Evolutionary conservation across 1,140 invertebrate genomes (phyloP).

Genomic region (Camponotus pennsylvanicus): DNA sequence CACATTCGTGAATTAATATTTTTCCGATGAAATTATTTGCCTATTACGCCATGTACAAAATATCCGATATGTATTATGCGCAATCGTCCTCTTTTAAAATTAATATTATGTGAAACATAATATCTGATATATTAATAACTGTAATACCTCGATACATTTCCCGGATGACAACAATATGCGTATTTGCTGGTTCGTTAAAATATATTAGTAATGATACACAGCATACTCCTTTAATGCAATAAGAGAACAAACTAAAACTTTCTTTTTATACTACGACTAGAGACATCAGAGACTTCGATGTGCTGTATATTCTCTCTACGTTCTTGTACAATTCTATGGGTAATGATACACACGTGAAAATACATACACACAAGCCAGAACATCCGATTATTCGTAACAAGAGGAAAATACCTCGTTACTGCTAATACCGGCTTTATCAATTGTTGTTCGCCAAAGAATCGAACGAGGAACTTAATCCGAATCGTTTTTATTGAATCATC

Average conservation of each 20-base stretch:
- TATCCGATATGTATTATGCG: background rate
- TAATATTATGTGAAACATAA: conserved; percentile 20
- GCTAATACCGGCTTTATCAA: conserved; percentile 55
- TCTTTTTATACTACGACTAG: background rate
- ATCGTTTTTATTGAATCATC: conserved; percentile 55
- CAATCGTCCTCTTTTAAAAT: conserved; percentile 14
- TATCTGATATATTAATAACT: conserved; percentile 25
- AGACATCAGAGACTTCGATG: background rate
- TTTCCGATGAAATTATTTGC: conserved; percentile 40
- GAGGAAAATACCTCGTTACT: conserved; percentile 44
- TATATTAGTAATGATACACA: background rate
- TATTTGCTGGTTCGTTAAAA: conserved; percentile 14
- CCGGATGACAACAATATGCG: background rate
- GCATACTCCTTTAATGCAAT: background rate
- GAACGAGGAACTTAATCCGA: conserved; percentile 52
- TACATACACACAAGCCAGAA: background rate
- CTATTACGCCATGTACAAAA: background rate
- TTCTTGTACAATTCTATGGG: conserved; percentile 19
- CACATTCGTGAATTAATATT: conserved; percentile 55
- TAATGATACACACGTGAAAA: background rate
- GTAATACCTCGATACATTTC: background rate
- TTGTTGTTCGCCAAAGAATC: conserved; percentile 18
- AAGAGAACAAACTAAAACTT: background rate
- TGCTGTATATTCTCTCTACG: background rate
- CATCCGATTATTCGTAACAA: conserved; percentile 39